Percentiles rank a stretch among this genome's conserved stretches.
Evolutionary conservation across 2,113 vertebrate species (phyloP).

Genomic region (Strix uralensis): DNA sequence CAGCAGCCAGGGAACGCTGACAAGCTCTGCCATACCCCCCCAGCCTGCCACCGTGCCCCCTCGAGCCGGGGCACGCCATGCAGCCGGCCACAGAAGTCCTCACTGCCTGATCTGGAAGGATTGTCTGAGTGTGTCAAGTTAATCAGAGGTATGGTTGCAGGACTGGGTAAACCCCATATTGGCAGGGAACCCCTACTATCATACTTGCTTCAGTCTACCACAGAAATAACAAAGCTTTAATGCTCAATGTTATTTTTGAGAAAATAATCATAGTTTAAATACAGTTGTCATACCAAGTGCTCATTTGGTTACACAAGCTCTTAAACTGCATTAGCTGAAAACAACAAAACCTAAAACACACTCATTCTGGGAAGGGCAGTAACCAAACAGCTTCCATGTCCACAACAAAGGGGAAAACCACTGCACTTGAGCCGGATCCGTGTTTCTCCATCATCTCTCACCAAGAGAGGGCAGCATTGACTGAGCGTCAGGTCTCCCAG

Average conservation of each 20-base stretch:
- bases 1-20: rapidly evolving
- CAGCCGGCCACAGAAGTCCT: rapidly evolving
- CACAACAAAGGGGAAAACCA: neutral
- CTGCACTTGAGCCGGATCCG: neutral
- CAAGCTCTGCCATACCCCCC: neutral
- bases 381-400: neutral
- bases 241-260: neutral
- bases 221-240: neutral
- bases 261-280: neutral
- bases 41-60: rapidly evolving
- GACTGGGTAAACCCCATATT: neutral
- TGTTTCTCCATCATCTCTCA: neutral
- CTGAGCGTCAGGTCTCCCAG: neutral
- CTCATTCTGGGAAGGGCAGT: neutral
- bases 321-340: rapidly evolving
- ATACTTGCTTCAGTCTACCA: neutral
- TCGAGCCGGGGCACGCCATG: rapidly evolving
- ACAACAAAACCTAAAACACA: neutral
- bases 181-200: neutral
- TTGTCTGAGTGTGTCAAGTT: rapidly evolving
- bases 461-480: slow-evolving; percentile 53
- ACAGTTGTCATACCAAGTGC: neutral
- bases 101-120: rapidly evolving
- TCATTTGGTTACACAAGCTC: neutral
- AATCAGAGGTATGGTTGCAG: neutral